A percentile compares a stretch with the other conserved stretches of the same genome.
Evolutionary conservation across 2,888 invertebrate genomes (phyloP).

Genomic region (Pristionchus arcanus): DNA sequence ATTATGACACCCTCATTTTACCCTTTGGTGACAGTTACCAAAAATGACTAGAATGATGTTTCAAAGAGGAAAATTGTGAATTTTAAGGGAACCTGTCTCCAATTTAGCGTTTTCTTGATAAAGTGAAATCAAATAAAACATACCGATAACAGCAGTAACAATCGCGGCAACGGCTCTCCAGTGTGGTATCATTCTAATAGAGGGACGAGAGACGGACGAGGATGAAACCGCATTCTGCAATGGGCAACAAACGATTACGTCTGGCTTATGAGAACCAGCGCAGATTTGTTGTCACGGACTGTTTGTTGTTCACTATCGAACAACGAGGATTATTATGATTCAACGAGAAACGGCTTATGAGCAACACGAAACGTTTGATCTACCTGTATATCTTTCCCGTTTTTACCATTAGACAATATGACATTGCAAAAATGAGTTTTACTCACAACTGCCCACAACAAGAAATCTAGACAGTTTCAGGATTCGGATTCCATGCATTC

Average conservation of each 20-base stretch:
- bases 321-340: neutral
- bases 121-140: neutral
- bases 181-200: constrained; percentile 3
- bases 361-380: neutral
- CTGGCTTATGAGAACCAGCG: neutral
- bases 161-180: neutral
- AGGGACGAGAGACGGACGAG: neutral
- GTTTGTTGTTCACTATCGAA: neutral
- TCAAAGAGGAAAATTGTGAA: too few relatives aligned
- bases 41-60: too few relatives aligned
- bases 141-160: neutral
- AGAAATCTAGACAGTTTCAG: neutral
- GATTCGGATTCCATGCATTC: neutral
- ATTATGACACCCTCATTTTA: constrained; percentile 21
- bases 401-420: neutral
- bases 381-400: neutral
- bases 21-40: neutral
- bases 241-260: neutral
- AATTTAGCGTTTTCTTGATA: too few relatives aligned
- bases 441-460: neutral
- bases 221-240: constrained; percentile 30
- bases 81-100: too few relatives aligned
- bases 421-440: neutral
- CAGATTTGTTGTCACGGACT: neutral
- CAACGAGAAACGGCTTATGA: neutral